These are phyloP conservation scores for Cydia fagiglandana DNA, from an alignment of 1,140 invertebrate species.

Conservation along the genomic window DNA sequence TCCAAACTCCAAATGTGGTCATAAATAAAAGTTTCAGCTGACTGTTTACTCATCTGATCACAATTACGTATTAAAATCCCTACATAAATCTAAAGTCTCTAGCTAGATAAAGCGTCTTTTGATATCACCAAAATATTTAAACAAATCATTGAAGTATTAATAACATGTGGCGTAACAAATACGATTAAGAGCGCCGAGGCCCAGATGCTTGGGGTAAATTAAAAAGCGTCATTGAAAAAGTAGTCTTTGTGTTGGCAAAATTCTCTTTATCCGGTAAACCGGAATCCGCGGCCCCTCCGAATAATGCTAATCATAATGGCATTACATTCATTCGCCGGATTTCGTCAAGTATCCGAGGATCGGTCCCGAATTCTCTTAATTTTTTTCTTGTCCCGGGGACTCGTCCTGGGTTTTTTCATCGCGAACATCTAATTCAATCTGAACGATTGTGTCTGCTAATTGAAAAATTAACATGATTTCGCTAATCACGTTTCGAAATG, in stretches of 20 bases:
- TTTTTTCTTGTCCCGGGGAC: conserved; percentile 51
- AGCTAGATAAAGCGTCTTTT: conserved; percentile 51
- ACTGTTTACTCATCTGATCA: conserved; percentile 72
- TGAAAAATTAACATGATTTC: conserved; percentile 43
- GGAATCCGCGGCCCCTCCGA: conserved; percentile 67
- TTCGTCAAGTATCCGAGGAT: conserved; percentile 68
- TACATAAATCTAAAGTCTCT: conserved; percentile 67
- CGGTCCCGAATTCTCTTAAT: conserved; percentile 55
- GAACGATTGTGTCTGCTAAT: conserved; percentile 51
- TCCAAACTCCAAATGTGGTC: conserved; percentile 55
- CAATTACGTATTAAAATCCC: conserved; percentile 77
- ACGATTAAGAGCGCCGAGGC: conserved; percentile 66
- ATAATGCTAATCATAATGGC: conserved; percentile 77
- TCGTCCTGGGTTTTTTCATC: conserved; percentile 54
- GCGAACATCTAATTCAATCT: conserved; percentile 59
- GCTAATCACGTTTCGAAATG: conserved; percentile 41
- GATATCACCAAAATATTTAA: conserved; percentile 68
- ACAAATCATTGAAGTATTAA: conserved; percentile 74
- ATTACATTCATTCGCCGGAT: conserved; percentile 74
- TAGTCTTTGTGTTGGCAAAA: conserved; percentile 66
- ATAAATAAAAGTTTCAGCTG: conserved; percentile 72
- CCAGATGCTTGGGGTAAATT: conserved; percentile 72
- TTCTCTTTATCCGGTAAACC: conserved; percentile 74
- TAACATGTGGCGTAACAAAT: conserved; percentile 72
- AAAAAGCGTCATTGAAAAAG: conserved; percentile 64